Evolutionary conservation across 2,113 vertebrate genomes (phyloP).

Genomic region (Erythrocercus mccallii): DNA sequence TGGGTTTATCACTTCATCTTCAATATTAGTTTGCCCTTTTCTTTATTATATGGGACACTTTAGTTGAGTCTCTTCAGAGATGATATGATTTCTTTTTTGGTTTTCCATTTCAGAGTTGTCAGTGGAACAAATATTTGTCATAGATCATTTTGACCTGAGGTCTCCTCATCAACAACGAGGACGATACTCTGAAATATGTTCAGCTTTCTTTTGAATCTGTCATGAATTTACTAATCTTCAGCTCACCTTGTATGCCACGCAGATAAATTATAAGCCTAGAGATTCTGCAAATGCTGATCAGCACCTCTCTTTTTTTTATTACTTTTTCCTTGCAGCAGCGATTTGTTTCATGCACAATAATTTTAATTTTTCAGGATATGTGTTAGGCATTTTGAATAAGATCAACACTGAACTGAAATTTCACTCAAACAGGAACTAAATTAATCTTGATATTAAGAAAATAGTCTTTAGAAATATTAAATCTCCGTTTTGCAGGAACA

Average conservation of each 20-base stretch:
- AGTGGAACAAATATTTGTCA: background rate
- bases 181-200: background rate
- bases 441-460: background rate
- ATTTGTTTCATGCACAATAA: conserved; percentile 2
- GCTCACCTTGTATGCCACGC: background rate
- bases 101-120: conserved; percentile 16
- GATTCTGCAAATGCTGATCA: background rate
- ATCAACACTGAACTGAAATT: conserved; percentile 7
- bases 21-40: background rate
- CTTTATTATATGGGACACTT: background rate
- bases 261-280: conserved; percentile 17
- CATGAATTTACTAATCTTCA: conserved; percentile 31
- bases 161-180: background rate
- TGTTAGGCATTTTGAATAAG: conserved; percentile 1
- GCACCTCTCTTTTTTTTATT: background rate
- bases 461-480: background rate
- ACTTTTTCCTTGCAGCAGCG: background rate
- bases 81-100: background rate
- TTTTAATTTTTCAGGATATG: conserved; percentile 4
- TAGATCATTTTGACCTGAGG: background rate
- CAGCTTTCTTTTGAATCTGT: background rate
- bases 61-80: conserved; percentile 12
- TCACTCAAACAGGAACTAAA: background rate
- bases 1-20: conserved; percentile 51
- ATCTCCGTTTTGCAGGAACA: background rate